Evolutionary conservation across 1,140 invertebrate species (phyloP), one percentile per base, ranked within the genome.

Genomic region (Schlechtendalia chinensis): DNA sequence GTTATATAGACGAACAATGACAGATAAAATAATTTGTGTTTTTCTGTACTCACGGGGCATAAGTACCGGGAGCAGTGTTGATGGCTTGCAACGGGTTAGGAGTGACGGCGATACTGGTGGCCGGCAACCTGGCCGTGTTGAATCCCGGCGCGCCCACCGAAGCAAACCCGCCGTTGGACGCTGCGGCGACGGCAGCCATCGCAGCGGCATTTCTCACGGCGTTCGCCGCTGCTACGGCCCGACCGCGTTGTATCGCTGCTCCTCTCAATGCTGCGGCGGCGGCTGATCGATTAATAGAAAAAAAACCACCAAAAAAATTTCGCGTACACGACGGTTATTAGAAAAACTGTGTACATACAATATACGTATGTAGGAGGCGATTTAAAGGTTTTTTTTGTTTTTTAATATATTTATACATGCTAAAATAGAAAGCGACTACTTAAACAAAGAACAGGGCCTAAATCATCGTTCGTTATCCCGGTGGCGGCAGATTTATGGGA

Each of bases 81-180:
- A 77, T 77, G 22, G 74, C 74, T 59, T 77, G 69, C 5, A 81
- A 59, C 53, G 50, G 67, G 14, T 59, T 72, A 1, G 80, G 65
- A 1, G 65, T 45, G 5, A 72, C 80, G 27, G 65, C 71, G 22
- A 63, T 56, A n/a, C 56, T 72, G 22, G 81, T 74, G 0, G 67
- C 81, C 6, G 81, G 67, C 17, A 72, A 6, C 71, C 71, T 74
- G 58, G 63, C 80, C 16, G 91, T 90, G 82, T 90, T 91, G 61
- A 90, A 89, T 82, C 91, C 90, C 83, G 90, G 90, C 27, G 89
- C 88, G 53, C 89, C 89, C 82, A 91, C 90, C 82, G 90, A 89
- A 29, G 91, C 89, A 85, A 92, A 92, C 84, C 92, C 88, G 63
- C 91, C 90, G 82, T 92, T 89, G 50, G 91, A 90, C 54, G 89